Conservation (phyloP, 2,888 invertebrate genomes). For the Tupiocoris notatus region DNA sequence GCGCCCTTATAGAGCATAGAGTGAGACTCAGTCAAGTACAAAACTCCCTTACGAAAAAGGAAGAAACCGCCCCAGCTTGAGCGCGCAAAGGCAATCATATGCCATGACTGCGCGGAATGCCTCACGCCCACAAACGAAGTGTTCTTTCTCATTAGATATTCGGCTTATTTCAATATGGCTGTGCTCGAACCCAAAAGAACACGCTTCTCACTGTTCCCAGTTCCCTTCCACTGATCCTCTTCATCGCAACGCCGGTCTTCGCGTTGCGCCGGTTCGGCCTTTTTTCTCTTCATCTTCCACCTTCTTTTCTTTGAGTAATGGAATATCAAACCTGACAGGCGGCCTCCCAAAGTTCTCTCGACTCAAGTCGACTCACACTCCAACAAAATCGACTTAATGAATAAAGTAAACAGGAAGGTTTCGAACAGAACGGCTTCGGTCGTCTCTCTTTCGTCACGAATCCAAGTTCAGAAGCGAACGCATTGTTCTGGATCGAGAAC, state of each 20-base stretch:
- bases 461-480: constrained; percentile 21
- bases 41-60: constrained; percentile 37
- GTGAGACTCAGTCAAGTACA: neutral
- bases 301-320: constrained; percentile 36
- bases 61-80: constrained; percentile 6
- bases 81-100: constrained; percentile 42
- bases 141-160: constrained; percentile 42
- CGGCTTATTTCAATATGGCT: constrained; percentile 44
- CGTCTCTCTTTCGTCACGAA: constrained; percentile 30
- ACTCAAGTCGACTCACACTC: constrained; percentile 32
- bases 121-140: constrained; percentile 37
- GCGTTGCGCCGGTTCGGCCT: constrained; percentile 1
- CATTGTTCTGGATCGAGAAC: constrained; percentile 24
- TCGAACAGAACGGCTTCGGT: neutral
- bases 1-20: constrained; percentile 31
- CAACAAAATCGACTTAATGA: constrained; percentile 39
- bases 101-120: constrained; percentile 44
- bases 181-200: constrained; percentile 40
- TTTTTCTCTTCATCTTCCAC: neutral
- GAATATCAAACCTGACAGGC: constrained; percentile 40
- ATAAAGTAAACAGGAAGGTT: constrained; percentile 40
- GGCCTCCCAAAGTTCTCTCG: constrained; percentile 22
- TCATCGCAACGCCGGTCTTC: too few relatives aligned
- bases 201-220: constrained; percentile 39
- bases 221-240: neutral